Conservation (phyloP, 2,113 vertebrate genomes). For the Chamaetylas fuelleborni region DNA sequence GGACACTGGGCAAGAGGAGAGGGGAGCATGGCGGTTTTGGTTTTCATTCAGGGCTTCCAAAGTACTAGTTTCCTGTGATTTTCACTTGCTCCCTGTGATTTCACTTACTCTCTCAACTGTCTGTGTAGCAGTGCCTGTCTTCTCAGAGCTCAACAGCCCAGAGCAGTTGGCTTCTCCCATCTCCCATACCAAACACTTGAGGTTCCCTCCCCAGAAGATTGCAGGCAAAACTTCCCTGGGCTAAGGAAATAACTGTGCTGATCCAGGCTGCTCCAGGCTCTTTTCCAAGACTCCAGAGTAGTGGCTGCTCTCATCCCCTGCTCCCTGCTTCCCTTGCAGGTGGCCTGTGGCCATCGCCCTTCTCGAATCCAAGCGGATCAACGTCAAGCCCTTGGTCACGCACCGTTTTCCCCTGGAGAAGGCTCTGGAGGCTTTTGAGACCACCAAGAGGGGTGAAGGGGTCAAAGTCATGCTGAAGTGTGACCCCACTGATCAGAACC, state of each 20-base stretch:
- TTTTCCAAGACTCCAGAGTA: neutral
- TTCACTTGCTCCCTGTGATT: neutral
- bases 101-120: neutral
- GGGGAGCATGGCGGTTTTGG: rapidly evolving
- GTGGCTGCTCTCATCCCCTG: neutral
- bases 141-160: neutral
- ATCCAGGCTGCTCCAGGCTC: neutral
- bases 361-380: slow-evolving; percentile 85
- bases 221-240: neutral
- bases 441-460: slow-evolving; percentile 83
- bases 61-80: neutral
- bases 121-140: neutral
- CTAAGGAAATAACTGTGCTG: neutral
- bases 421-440: slow-evolving; percentile 90
- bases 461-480: slow-evolving; percentile 98
- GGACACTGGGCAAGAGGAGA: neutral
- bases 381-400: slow-evolving; percentile 90
- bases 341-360: slow-evolving; percentile 94
- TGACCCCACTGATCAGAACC: slow-evolving; percentile 84
- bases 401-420: slow-evolving; percentile 95
- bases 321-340: slow-evolving; percentile 70
- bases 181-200: neutral
- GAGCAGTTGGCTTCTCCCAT: neutral
- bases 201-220: neutral
- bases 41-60: neutral